Base-by-base conservation (phyloP, 2,113 vertebrate genomes). In the Psittacara wagleri region DNA sequence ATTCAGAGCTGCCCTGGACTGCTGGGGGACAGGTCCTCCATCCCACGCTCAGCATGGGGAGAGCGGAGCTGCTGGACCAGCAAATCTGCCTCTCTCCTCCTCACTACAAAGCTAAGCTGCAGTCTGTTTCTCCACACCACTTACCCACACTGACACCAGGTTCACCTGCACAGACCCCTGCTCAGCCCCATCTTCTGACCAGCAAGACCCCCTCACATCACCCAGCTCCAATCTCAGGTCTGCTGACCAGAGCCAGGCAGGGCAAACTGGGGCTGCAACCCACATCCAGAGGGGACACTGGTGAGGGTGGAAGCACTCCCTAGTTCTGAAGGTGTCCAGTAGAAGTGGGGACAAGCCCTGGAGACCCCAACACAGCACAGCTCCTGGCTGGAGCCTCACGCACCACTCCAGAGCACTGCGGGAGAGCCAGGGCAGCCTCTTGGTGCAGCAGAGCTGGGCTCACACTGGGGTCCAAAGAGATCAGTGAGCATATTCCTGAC, bases 151-250 rank as follows among this genome's bases (percentile, higher is more conserved):
- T 27, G 41, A 35, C 39, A 48, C 22, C 62, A 28, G 55, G 22
- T 10, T 57, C n/a, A 35, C 46, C 72, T 48, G 1, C 61, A 41
- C 19, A 59, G 0, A 0, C n/a, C 31, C 9, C 10, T 1, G 5
- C 55, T 75, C 78, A 82, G 64, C 15, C 33, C 31, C 0, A 0
- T 27, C 68, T 62, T 39, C 17, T 55, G 62, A 75, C 17, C 66
- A 84, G 41, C 37, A 66, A 51, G 39, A 33, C 24, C 44, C 3
- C 22, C 23, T 41, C 17, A 3, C 13, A n/a, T 16, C 33, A 44
- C 12, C 46, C 24, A 63, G 66, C 51, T 52, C n/a, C 3, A 4
- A 0, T 10, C 27, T 33, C 1, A 6, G 41, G 35, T 61, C 37
- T 35, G n/a, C 22, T 44, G 64, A 70, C 19, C 52, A 75, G 17